Percentiles rank a stretch among this genome's conserved stretches.
Evolutionary conservation across 1,140 invertebrate species (phyloP).

Genomic region (Homarus americanus): DNA sequence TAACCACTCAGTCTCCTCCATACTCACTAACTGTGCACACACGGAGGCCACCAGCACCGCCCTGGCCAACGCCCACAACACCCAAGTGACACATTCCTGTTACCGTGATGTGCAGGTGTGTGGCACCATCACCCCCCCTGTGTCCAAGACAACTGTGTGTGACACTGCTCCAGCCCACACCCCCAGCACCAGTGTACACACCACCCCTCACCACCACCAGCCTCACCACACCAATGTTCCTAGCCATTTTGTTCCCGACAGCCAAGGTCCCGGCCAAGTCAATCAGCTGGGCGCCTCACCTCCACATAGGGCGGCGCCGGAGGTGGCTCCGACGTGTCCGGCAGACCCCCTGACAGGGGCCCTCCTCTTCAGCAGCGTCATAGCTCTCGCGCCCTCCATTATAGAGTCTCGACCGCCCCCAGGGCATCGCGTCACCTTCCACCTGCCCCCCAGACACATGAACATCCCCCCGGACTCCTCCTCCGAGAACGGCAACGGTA

Average conservation of each 20-base stretch:
- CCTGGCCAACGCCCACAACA: conserved; percentile 17
- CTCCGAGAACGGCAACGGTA: conserved; percentile 73
- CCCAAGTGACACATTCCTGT: not conserved
- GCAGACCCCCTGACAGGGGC: conserved; percentile 43
- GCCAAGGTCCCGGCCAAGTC: conserved; percentile 53
- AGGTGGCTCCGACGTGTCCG: conserved; percentile 18
- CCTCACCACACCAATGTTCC: conserved; percentile 30
- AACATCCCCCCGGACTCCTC: conserved; percentile 73
- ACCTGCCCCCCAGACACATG: conserved; percentile 64
- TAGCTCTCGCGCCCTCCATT: conserved; percentile 41
- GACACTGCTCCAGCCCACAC: not conserved
- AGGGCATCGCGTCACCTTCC: conserved; percentile 59
- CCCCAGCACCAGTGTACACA: not conserved
- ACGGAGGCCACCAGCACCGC: conserved; percentile 29
- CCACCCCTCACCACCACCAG: conserved; percentile 1
- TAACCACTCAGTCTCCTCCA: conserved; percentile 22
- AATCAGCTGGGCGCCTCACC: conserved; percentile 70
- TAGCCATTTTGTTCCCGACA: conserved; percentile 56
- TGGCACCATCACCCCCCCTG: conserved; percentile 33
- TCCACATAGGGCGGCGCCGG: conserved; percentile 33
- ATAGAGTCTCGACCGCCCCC: conserved; percentile 3
- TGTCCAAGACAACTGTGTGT: not conserved
- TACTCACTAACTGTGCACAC: conserved; percentile 31
- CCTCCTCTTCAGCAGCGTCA: conserved; percentile 39
- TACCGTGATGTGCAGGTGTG: conserved; percentile 2